Evolutionary conservation across 2,888 invertebrate genomes (phyloP).

Genomic region (Ectemnius lituratus): DNA sequence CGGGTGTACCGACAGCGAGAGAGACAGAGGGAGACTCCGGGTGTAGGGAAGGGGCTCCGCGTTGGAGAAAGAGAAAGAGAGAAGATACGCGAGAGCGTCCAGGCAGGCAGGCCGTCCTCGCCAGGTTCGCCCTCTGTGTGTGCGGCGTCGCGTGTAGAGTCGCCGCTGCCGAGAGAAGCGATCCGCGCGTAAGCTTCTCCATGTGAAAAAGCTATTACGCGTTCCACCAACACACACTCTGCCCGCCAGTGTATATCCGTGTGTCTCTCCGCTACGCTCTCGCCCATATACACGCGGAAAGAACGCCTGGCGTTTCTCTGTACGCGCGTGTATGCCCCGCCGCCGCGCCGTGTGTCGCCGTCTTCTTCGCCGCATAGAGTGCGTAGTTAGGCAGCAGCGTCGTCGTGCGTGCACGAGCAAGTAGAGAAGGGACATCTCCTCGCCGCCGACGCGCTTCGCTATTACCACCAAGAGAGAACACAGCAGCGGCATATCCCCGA

Average conservation of each 20-base stretch:
- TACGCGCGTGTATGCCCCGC: slow-evolving; percentile 34
- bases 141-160: slow-evolving; percentile 56
- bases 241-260: slow-evolving; percentile 16
- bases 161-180: slow-evolving; percentile 57
- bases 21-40: slow-evolving; percentile 41
- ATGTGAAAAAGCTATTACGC: slow-evolving; percentile 63
- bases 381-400: slow-evolving; percentile 43
- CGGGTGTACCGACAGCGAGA: slow-evolving; percentile 19
- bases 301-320: slow-evolving; percentile 42
- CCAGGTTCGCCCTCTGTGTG: slow-evolving; percentile 65
- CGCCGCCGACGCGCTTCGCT: slow-evolving; percentile 22
- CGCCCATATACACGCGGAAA: slow-evolving; percentile 37
- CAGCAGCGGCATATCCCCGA: not conserved
- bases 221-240: slow-evolving; percentile 49
- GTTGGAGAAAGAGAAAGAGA: slow-evolving; percentile 54
- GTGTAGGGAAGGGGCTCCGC: slow-evolving; percentile 42
- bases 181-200: slow-evolving; percentile 62
- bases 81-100: slow-evolving; percentile 52
- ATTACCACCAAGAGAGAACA: slow-evolving; percentile 27
- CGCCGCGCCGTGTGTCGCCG: slow-evolving; percentile 10
- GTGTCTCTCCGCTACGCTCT: slow-evolving; percentile 33
- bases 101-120: slow-evolving; percentile 61
- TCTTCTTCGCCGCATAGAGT: slow-evolving; percentile 46
- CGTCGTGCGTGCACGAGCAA: slow-evolving; percentile 34
- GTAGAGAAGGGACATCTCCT: slow-evolving; percentile 43